Evolutionary conservation across 2,888 invertebrate genomes (phyloP), one percentile per base, ranked within the genome.

Genomic region (Hemaris fuciformis): DNA sequence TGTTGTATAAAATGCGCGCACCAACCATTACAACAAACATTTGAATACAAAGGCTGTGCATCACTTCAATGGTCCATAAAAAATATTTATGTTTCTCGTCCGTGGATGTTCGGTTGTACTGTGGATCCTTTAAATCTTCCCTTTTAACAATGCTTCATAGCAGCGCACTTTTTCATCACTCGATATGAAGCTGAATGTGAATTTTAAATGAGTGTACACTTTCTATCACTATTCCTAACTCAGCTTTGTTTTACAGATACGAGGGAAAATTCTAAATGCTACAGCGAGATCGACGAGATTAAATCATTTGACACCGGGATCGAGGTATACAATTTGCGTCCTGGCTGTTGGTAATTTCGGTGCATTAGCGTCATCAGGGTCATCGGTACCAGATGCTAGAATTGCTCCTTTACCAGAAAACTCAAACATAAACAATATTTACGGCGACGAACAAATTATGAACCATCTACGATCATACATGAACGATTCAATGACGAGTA

Each of bases 281-380:
- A 94, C 94, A 59, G 94, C 95, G 0, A 94, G 97, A 72, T 95
- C 96, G 8, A 94, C 96, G 63, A 95, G 95, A 84, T 93, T 98
- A 59, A 94, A 94, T 62, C 95, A 95, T 79, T 92, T 98, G 69
- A 94, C 94, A 66, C 95, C 98, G 2, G 97, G 96, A 76, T 96
- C 96, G 2, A 94, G 95, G 68, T 98, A 98, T 87, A 94, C 95
- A 66, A 96, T 98, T 76, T 98, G 98, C 87, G 97, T 98, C 60
- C 93, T 97, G 75, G 98, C 97, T n/a, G 90, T 97, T 65, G 97
- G 97, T 64, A 96, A 95, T 89, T 87, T 90, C 60, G 87, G 83
- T 82, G 94, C 77, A 85, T 94, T 78, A 75, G 80, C 79, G 69
- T 85, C 74, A 72, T 84, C 85, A 67, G 93, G 78, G 25, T 87